Base-by-base conservation (phyloP, 2,888 invertebrate species). In the Smittia aterrima region DNA sequence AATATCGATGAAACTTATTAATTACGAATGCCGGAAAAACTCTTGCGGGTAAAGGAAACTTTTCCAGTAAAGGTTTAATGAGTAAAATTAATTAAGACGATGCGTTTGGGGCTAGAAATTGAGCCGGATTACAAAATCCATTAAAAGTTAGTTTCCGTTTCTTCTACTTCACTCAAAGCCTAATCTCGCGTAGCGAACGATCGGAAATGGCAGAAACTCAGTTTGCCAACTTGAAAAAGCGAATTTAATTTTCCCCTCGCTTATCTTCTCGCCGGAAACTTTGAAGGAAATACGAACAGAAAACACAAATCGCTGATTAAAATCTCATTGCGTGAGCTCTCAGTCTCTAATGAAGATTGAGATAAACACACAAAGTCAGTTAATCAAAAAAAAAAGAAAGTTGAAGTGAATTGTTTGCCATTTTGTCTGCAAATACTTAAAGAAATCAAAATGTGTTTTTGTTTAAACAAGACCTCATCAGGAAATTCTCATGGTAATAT, bases 1-100 rank as follows among this genome's bases (percentile, higher is more conserved):
- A 58, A n/a, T 58, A 58, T 18, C 4, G 58, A 58, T 22, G 24
- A 58, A 58, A 58, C 6, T 58, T 58, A 58, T 24, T 58, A 58
- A 58, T 13, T 53, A 13, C 13, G 18, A 47, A 47, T 6, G n/a
- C 53, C 53, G 11, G 53, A 16, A 47, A 13, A 13, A 11, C 38
- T 18, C n/a, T 16, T 47, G 53, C n/a, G 18, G n/a, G 18, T 47
- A 47, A 47, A 47, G 3, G 53, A 47, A 32, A 32, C 32, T 32
- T 32, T 32, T 32, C 9, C 32, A 32, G 4, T 6, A 32, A 32
- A 32, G 9, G 32, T 9, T 9, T 32, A 32, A 32, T 32, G 32
- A 9, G 32, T 6, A 32, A 9, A 32, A 32, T 32, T 32, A 32
- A 32, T 32, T 32, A 32, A 32, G n/a, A 32, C 32, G 32, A 32